Evolutionary conservation across 2,888 invertebrate species (phyloP).

Genomic region (Cerceris rybyensis): DNA sequence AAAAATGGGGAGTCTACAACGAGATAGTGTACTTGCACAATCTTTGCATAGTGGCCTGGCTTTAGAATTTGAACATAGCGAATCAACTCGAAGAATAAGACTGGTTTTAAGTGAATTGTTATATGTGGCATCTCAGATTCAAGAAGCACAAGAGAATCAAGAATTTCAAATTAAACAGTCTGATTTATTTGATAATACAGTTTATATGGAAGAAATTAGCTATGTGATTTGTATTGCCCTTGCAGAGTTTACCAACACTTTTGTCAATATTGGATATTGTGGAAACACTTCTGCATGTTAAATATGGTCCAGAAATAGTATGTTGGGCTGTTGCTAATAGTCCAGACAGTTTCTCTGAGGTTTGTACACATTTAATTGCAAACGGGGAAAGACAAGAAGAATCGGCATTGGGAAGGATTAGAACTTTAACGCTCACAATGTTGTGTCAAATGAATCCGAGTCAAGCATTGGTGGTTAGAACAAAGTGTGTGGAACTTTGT

Average conservation of each 20-base stretch:
- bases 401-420: slow-evolving; percentile 88
- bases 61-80: slow-evolving; percentile 96
- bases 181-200: slow-evolving; percentile 96
- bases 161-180: slow-evolving; percentile 90
- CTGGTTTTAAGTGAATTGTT: slow-evolving; percentile 95
- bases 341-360: slow-evolving; percentile 96
- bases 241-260: slow-evolving; percentile 94
- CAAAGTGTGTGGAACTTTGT: slow-evolving; percentile 94
- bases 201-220: slow-evolving; percentile 96
- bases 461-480: slow-evolving; percentile 91
- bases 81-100: slow-evolving; percentile 93
- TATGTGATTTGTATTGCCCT: slow-evolving; percentile 97
- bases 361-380: slow-evolving; percentile 91
- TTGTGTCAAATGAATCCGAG: slow-evolving; percentile 95
- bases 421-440: slow-evolving; percentile 89
- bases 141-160: slow-evolving; percentile 84
- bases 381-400: slow-evolving; percentile 95
- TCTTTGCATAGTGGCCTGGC: slow-evolving; percentile 92
- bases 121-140: slow-evolving; percentile 92
- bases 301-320: slow-evolving; percentile 94
- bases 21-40: slow-evolving; percentile 92
- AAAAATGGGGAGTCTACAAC: slow-evolving; percentile 89
- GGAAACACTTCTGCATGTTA: slow-evolving; percentile 94
- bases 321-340: slow-evolving; percentile 96
- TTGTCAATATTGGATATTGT: slow-evolving; percentile 91